Evolutionary conservation across 2,888 invertebrate species (phyloP), one percentile per base, ranked within the genome.

Genomic region (Drosophila suboccidentalis): DNA sequence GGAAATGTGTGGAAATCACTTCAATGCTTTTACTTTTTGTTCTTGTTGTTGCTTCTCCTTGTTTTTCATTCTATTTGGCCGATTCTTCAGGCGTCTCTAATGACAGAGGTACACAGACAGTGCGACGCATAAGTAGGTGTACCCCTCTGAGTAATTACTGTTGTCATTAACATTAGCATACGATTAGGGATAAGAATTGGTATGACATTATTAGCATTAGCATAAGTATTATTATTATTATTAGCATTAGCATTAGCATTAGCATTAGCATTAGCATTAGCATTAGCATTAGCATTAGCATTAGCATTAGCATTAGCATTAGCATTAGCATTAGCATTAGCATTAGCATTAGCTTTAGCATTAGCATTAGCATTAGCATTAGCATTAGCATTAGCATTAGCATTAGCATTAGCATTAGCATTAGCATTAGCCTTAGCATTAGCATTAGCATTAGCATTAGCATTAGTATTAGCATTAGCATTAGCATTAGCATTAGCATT

Each of bases 1-100:
- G 60, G 60, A 71, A 66, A 60, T 60, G 69, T 86, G 87, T 82
- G 82, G 88, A 86, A 84, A 84, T 88, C 75, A 62, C 86, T 88
- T 82, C 58, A 78, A 87, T 87, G 64, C 47, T 47, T 58, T 58
- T 39, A 38, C 39, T 57, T 38, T 9, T 34, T 11, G 9, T 9
- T 19, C 10, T 80, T 74, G 29, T n/a, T 11, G 13, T 38, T 59
- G 53, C 49, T 34, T n/a, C 32, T 50, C 36, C 22, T 51, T 46
- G n/a, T 51, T 29, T 57, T 41, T 62, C 38, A 53, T 54, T 46
- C 44, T 65, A 65, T 76, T 78, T 78, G 10, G 81, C 71, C 53
- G 71, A 88, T 78, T 78, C 75, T 68, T 67, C 75, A 70, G 78
- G 65, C 77, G 26, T 59, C 71, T 80, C 84, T 80, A 73, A 80